Conservation (phyloP, 30 jellyfish, hydroid and myxozoan genomes). For the Hydractinia symbiolongicarpus region DNA sequence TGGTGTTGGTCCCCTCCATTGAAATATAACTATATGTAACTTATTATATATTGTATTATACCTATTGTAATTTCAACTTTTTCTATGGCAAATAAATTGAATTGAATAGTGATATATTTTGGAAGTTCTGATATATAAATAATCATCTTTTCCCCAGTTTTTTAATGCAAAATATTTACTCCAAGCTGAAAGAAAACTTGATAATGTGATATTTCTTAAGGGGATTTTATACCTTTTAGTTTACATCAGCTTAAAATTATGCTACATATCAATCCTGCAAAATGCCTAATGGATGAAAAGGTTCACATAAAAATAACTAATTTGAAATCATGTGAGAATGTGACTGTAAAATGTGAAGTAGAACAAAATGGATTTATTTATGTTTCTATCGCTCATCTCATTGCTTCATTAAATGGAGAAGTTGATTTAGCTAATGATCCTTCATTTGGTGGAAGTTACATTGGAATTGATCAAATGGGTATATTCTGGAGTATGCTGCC, state of each 20-base stretch:
- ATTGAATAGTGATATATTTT: too few species aligned
- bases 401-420: constrained; percentile 46
- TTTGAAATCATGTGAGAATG: neutral
- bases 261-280: constrained; percentile 5
- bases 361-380: constrained; percentile 3
- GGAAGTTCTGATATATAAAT: too few species aligned
- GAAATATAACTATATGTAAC: too few species aligned
- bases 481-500: constrained; percentile 65
- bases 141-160: too few species aligned
- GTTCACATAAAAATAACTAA: neutral
- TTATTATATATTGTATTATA: too few species aligned
- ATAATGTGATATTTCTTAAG: too few species aligned
- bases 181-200: too few species aligned
- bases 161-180: too few species aligned
- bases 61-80: too few species aligned
- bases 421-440: constrained; percentile 35
- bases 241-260: neutral
- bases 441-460: constrained; percentile 61
- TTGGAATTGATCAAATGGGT: constrained; percentile 59
- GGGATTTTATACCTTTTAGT: too few species aligned
- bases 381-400: constrained; percentile 46
- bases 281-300: constrained; percentile 9
- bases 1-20: too few species aligned
- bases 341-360: constrained; percentile 39
- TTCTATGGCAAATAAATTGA: too few species aligned